These are phyloP conservation scores for Knipowitschia caucasica DNA, from an alignment of 2,797 vertebrate genomes.

Conservation along the genomic window DNA sequence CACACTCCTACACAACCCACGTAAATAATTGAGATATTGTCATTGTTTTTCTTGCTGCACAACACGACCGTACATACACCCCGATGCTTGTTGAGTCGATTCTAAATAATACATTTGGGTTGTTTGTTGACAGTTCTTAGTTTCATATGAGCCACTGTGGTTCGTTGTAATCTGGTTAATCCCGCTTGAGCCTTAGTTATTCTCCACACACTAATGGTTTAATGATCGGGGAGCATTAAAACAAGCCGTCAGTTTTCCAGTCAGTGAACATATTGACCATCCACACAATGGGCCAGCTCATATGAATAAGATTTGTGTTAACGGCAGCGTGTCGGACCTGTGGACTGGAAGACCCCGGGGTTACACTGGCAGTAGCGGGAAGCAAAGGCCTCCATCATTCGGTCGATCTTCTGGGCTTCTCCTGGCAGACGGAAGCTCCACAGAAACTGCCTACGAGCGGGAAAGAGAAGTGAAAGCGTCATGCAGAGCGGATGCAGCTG, in stretches of 20 bases:
- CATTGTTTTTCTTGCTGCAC: slow-evolving; percentile 48
- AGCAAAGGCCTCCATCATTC: slow-evolving; percentile 98
- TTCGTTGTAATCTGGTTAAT: slow-evolving; percentile 47
- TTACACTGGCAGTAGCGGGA: slow-evolving; percentile 96
- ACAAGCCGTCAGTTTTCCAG: slow-evolving; percentile 24
- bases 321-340: slow-evolving; percentile 75
- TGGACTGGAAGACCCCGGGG: slow-evolving; percentile 95
- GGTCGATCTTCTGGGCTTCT: slow-evolving; percentile 97
- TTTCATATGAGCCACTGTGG: slow-evolving; percentile 20
- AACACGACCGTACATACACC: slow-evolving; percentile 31
- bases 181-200: slow-evolving; percentile 46
- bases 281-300: slow-evolving; percentile 20
- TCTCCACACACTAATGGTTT: slow-evolving; percentile 36
- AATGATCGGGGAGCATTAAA: slow-evolving; percentile 44
- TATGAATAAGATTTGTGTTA: neutral
- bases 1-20: slow-evolving; percentile 1
- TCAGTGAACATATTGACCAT: slow-evolving; percentile 2
- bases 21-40: slow-evolving; percentile 57
- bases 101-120: slow-evolving; percentile 55
- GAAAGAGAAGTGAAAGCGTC: neutral
- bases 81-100: slow-evolving; percentile 29
- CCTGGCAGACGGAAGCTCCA: slow-evolving; percentile 97
- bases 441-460: slow-evolving; percentile 85
- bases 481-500: neutral
- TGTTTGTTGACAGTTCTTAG: slow-evolving; percentile 49